A percentile compares a stretch with the other conserved stretches of the same genome.
These are phyloP conservation scores for Clitarchus hookeri DNA, from an alignment of 2,888 invertebrate species.

Conservation along the genomic window DNA sequence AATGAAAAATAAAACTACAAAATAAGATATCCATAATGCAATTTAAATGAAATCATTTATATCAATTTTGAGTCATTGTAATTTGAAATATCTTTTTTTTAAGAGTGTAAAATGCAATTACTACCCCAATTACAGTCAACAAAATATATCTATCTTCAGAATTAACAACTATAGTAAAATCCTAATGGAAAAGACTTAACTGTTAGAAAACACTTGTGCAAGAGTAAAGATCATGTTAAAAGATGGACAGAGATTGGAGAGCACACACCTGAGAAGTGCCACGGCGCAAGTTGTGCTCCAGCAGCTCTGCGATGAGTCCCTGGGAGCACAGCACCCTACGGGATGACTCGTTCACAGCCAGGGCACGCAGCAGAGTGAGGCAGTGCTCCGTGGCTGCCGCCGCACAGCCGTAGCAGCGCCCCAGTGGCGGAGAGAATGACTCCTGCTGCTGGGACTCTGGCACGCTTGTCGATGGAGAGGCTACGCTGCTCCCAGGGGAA, in stretches of 20 bases:
- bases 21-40: no score
- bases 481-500: background rate
- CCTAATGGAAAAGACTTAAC: no score
- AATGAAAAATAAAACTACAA: no score
- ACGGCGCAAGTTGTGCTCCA: slow-evolving; percentile 86
- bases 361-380: slow-evolving; percentile 83
- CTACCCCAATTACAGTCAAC: no score
- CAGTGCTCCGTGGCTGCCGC: slow-evolving; percentile 93
- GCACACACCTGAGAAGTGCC: slow-evolving; percentile 64
- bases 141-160: no score
- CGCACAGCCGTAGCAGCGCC: slow-evolving; percentile 85
- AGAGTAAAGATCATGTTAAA: no score
- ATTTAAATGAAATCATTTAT: no score
- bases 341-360: slow-evolving; percentile 79
- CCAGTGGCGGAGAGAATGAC: slow-evolving; percentile 52
- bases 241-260: background rate
- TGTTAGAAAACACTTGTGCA: no score
- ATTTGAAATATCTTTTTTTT: no score
- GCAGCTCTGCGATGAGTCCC: slow-evolving; percentile 86
- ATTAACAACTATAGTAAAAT: no score
- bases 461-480: slow-evolving; percentile 44
- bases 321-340: slow-evolving; percentile 77
- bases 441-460: slow-evolving; percentile 30
- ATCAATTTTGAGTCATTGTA: no score
- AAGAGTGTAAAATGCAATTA: no score